Base-by-base conservation (phyloP, 1,140 invertebrate genomes). In the Drosophila jambulina region DNA sequence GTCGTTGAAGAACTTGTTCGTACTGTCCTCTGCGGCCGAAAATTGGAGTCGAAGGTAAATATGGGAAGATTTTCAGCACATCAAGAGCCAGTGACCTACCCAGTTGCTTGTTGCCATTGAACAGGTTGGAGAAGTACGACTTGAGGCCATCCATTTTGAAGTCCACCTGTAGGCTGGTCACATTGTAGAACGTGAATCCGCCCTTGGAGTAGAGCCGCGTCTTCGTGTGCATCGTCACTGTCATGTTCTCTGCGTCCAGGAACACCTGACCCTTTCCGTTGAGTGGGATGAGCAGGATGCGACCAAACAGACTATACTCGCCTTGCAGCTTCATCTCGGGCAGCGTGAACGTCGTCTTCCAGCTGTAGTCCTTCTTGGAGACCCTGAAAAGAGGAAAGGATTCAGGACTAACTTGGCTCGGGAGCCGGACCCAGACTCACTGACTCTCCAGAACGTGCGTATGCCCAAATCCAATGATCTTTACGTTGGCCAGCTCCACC, bases 211-310 rank as follows among this genome's bases (percentile, higher is more conserved):
- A 94, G 15, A 95, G 79, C 32, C 94, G 94, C 1, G 95, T 95
- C 75, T 95, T 94, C 48, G 94, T 95, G 48, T 95, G 93, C 60
- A 95, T 95, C 46, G 94, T 94, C 43, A 95, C 95, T 15, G 95
- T 92, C 86, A 92, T 85, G 65, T 93, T 93, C 2, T 91, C 91
- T 71, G 95, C 95, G 85, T 96, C 95, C 76, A 96, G 94, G 93
- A 95, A 96, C 62, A 95, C 95, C 53, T 94, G 93, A 5, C 96
- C 96, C 59, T 94, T 93, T 2, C 96, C 96, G 65, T 95, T 94
- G 29, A 96, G 91, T 1, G 96, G 96, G 67, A 96, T 95, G 3
- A 96, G 92, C 40, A 96, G 92, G 82, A 96, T 96, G 81, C 95
- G 94, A 10, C 96, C 96, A 72, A 95, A 94, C 15, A 96, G 92